Base-by-base conservation (phyloP, 1,140 invertebrate genomes). In the Drosophila serrata region DNA sequence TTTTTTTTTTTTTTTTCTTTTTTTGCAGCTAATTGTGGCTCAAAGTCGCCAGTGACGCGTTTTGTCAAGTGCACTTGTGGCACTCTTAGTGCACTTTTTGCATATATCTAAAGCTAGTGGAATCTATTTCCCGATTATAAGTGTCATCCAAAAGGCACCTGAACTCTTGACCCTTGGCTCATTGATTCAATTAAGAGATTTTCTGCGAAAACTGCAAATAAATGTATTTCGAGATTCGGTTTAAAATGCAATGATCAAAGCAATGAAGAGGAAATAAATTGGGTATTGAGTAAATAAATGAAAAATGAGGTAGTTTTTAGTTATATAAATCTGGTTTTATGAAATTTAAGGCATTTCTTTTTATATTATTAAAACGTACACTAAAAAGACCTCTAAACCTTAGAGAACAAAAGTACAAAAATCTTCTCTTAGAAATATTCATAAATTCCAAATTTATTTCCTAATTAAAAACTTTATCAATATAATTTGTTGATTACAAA, bases 41-140 rank as follows among this genome's bases (percentile, higher is more conserved):
- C 62, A 76, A 67, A 65, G 75, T 49, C 69, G 49, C 19, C 40
- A 43, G 65, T 82, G 59, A 60, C 74, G 79, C 55, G 79, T 29
- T 75, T 80, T 63, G 15, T 19, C 43, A 69, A 77, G 57, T 39
- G 67, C 68, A 43, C 67, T 72, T 39, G 29, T 17, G 22, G 56
- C 35, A 51, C 55, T 29, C 56, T 42, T 55, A 31, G 29, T 61
- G 61, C 48, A 61, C 51, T 58, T 62, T 65, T 51, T 7, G 56
- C 22, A 33, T 55, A 9, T 55, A 37, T 37, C 19, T 37, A 24
- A 11, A n/a, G 31, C 5, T 2, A n/a, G 17, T n/a, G 51, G 17
- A n/a, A 37, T 24, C 33, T 24, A 61, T 59, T 61, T 64, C 61
- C 42, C 33, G 40, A 33, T 64, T 33, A 11, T 11, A 64, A 60